Conservation (phyloP, 2,888 invertebrate genomes). For the Chrysomela aeneicollis region DNA sequence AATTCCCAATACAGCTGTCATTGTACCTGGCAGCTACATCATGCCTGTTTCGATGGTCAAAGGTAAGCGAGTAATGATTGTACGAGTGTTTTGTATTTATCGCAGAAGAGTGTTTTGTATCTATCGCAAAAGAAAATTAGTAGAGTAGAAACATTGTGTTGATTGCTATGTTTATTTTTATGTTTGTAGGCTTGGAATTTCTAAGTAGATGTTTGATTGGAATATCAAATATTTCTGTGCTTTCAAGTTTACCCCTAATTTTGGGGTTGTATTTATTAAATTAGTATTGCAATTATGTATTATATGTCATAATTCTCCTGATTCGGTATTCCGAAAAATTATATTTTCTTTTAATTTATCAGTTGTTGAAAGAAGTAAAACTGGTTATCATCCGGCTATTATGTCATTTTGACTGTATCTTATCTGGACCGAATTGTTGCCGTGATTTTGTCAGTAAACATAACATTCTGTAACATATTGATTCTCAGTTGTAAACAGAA, state of each 20-base stretch:
- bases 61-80: constrained; percentile 48
- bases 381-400: too few relatives aligned
- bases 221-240: not conserved
- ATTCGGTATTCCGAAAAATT: too few relatives aligned
- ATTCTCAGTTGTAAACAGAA: not conserved
- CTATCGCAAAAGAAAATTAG: not conserved
- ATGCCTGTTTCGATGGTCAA: constrained; percentile 77
- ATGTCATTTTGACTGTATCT: too few relatives aligned
- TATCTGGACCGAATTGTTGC: too few relatives aligned
- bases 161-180: not conserved
- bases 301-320: not conserved
- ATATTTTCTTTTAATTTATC: too few relatives aligned
- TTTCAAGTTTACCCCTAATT: not conserved
- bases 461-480: too few relatives aligned
- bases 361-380: too few relatives aligned
- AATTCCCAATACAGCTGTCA: constrained; percentile 71
- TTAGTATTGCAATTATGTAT: not conserved
- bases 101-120: not conserved
- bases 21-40: constrained; percentile 78
- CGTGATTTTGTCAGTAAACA: too few relatives aligned
- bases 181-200: constrained; percentile 2
- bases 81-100: constrained; percentile 15
- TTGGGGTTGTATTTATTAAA: not conserved
- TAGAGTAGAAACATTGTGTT: not conserved
- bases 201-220: not conserved